Base-by-base conservation (phyloP, 2,113 vertebrate genomes). In the Butorides virescens region DNA sequence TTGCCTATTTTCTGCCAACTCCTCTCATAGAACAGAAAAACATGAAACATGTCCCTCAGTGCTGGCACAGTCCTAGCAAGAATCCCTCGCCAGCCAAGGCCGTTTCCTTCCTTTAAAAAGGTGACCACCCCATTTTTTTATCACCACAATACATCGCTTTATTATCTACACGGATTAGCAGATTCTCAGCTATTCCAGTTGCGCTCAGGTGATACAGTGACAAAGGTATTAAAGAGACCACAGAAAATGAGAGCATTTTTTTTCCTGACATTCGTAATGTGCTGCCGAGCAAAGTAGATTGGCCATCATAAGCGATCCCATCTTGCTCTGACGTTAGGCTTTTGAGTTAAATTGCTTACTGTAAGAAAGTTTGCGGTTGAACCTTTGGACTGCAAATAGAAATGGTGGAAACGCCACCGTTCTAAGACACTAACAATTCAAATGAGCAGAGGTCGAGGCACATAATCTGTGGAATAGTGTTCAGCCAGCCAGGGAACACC, bases 1-100 rank as follows among this genome's bases (percentile, higher is more conserved):
- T 96, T 46, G 61, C 70, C 78, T 47, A 1, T 72, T 81, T 94
- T 91, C 94, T 96, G 97, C 96, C 96, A 97, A 50, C 58, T 94
- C 61, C 59, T 83, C 37, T 21, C 42, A 87, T 27, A 47, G 88
- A 93, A 81, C 74, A 90, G 79, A 90, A 97, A 97, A 93, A 81
- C 49, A 42, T 32, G 73, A 92, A 93, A 73, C 92, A 63, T 16
- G 74, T 82, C 76, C 50, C 76, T 71, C 1, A 2, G 80, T 53
- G 55, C 71, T 94, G 94, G 85, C 86, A 70, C 78, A 2, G 65
- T 2, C 15, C 49, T 32, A 4, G 52, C 34, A 15, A 25, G 67
- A 65, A 74, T 18, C 53, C 83, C 36, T 70, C 11, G 70, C 84
- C 55, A 90, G 84, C 84, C 67, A 39, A 46, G 66, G 68, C 89